Base-by-base conservation (phyloP, 64 coral and sea anemone genomes). In the Trachythela sp. region DNA sequence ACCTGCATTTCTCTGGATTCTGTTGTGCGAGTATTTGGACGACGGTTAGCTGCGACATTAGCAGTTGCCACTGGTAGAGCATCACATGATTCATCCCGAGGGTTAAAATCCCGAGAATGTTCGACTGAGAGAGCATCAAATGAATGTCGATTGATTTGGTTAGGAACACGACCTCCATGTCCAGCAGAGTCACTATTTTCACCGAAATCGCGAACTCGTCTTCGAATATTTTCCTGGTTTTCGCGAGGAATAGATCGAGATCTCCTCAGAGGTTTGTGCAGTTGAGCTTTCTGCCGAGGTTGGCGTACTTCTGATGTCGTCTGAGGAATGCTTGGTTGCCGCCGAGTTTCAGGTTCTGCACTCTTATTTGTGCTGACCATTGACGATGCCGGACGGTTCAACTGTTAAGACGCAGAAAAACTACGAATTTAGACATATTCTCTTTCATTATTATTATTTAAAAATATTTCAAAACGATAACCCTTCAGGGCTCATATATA, bases 161-260 rank as follows among this genome's bases (percentile, higher is more conserved):
- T 39, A 27, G 33, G 0, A 72, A 72, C n/a, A 22, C 75, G 31
- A 37, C 20, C 75, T 37, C 31, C 15, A 18, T 20, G 0, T 2
- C 30, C 30, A 0, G 20, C 20, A 35, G 59, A 2, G 30, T 0
- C 30, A 37, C 37, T 39, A 18, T 7, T 15, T 39, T 80, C 33
- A 22, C 75, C 75, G 33, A 80, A 80, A 36, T 80, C 75, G 15
- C 75, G 75, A 37, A 18, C 37, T 80, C 75, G 75, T 80, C 75
- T 80, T 1, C 75, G 75, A 35, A 80, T 9, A 80, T 80, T 80
- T 35, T 80, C 75, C 20, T 35, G 75, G 30, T 35, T 80, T 15
- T 80, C 75, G 15, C 75, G 31, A 17, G 75, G 75, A 39, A 80
- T 80, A 15, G 75, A 80, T 37, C 75, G 75, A 39, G 75, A 80